A percentile compares a stretch with the other conserved stretches of the same genome.
These are phyloP conservation scores for Pseudopleuronectes americanus DNA, from an alignment of 2,797 vertebrate species.

Conservation along the genomic window DNA sequence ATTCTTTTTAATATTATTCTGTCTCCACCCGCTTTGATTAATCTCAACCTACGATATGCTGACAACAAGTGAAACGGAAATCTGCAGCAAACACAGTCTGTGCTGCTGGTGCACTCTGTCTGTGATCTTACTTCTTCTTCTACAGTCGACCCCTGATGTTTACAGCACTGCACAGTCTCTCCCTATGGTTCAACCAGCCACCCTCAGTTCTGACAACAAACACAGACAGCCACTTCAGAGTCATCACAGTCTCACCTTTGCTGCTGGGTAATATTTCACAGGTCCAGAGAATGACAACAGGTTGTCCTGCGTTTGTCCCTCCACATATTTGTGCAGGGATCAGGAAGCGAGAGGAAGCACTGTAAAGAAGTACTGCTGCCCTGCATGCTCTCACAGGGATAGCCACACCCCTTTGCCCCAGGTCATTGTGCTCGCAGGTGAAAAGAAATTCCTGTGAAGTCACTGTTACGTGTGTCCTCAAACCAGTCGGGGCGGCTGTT, in stretches of 20 bases:
- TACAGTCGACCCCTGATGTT: not conserved
- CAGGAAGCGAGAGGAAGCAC: constrained; percentile 68
- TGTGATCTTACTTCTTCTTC: not conserved
- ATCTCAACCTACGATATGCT: constrained; percentile 23
- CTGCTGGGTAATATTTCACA: constrained; percentile 27
- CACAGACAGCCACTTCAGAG: not conserved
- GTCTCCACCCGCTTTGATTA: constrained; percentile 7
- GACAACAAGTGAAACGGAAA: constrained; percentile 33
- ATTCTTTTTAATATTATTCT: not conserved
- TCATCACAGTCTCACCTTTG: constrained; percentile 56
- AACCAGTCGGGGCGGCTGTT: constrained; percentile 52
- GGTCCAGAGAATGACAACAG: constrained; percentile 12
- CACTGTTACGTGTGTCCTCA: not conserved
- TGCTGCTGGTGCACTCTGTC: not conserved
- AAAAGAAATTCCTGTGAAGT: constrained; percentile 57
- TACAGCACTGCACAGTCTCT: not conserved
- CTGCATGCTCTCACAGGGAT: constrained; percentile 31
- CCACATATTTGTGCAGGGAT: constrained; percentile 57
- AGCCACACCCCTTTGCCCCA: constrained; percentile 64
- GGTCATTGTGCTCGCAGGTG: constrained; percentile 63
- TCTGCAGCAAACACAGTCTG: not conserved
- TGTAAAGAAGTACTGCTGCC: constrained; percentile 37
- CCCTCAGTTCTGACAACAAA: not conserved
- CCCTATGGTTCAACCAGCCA: not conserved
- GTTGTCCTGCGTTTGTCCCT: constrained; percentile 23